A percentile compares a stretch with the other conserved stretches of the same genome.
These are phyloP conservation scores for Platygyra sinensis DNA, from an alignment of 64 coral and sea anemone species.

Conservation along the genomic window DNA sequence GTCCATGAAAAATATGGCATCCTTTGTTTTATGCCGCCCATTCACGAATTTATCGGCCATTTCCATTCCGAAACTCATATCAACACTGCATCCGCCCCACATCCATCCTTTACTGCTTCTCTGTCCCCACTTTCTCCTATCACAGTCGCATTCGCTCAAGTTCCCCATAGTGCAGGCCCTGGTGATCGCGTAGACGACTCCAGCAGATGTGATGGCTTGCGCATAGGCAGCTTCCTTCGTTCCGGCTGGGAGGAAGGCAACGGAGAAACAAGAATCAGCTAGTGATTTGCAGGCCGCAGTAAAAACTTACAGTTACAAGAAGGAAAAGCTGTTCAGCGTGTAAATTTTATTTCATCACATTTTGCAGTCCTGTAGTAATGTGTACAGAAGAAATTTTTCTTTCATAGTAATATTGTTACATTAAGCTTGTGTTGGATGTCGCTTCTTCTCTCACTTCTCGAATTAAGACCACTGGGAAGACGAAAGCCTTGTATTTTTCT, in stretches of 20 bases:
- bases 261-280: background rate
- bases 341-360: no score
- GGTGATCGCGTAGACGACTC: slow-evolving; percentile 79
- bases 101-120: slow-evolving; percentile 40
- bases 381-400: no score
- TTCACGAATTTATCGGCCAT: slow-evolving; percentile 73
- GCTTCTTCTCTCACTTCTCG: no score
- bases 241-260: slow-evolving; percentile 47
- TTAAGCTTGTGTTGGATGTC: no score
- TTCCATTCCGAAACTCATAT: slow-evolving; percentile 64
- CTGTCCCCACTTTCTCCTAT: background rate
- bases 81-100: slow-evolving; percentile 76
- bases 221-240: slow-evolving; percentile 87
- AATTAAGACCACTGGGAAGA: no score
- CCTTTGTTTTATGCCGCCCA: slow-evolving; percentile 21
- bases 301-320: background rate
- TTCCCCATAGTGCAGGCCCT: slow-evolving; percentile 71
- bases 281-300: no score
- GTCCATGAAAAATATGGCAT: slow-evolving; percentile 63
- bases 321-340: no score
- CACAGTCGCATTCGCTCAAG: slow-evolving; percentile 67
- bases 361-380: no score
- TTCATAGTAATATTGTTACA: no score
- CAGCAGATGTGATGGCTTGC: slow-evolving; percentile 89
- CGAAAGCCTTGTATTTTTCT: no score